Evolutionary conservation across 2,888 invertebrate genomes (phyloP).

Genomic region (Trachelus stipa): DNA sequence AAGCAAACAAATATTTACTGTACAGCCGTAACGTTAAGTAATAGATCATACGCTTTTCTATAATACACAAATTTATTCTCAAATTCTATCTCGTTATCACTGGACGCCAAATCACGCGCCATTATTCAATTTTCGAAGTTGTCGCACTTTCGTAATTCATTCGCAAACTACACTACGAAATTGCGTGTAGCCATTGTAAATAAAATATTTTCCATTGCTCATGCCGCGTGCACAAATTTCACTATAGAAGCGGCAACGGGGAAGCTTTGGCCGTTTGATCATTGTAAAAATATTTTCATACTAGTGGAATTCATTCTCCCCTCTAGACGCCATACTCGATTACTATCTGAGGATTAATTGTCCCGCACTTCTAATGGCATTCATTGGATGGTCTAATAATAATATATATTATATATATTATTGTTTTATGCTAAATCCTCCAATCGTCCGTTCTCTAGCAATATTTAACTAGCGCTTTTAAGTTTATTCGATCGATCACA

Average conservation of each 20-base stretch:
- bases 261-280: background rate
- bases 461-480: background rate
- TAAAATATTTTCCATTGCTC: background rate
- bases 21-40: background rate
- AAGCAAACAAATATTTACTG: background rate
- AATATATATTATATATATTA: constrained; percentile 19
- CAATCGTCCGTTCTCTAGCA: background rate
- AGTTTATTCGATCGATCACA: background rate
- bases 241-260: background rate
- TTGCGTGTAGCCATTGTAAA: background rate
- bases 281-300: background rate
- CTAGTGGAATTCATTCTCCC: background rate
- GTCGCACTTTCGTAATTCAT: background rate
- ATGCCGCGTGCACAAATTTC: background rate
- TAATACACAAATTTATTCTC: background rate
- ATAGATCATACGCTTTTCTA: background rate
- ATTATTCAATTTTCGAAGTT: background rate
- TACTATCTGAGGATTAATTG: background rate
- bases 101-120: background rate
- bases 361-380: background rate
- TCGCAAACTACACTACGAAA: background rate
- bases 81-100: background rate
- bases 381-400: constrained; percentile 11
- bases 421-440: constrained; percentile 8
- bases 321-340: background rate